These are phyloP conservation scores for Tenodera sinensis DNA, from an alignment of 2,888 invertebrate species.

Conservation along the genomic window DNA sequence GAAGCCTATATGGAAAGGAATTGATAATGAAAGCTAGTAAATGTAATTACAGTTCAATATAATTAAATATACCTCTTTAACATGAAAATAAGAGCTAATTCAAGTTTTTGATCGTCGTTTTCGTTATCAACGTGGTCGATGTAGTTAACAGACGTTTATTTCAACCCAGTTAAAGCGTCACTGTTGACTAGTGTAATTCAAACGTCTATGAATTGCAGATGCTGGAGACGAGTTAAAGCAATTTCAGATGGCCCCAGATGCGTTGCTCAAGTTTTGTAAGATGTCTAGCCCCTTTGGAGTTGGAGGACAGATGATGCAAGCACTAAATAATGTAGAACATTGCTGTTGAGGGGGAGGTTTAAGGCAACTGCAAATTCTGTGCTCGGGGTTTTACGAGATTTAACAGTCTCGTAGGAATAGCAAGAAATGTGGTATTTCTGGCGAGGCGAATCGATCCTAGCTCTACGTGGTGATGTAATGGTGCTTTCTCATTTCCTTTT, in stretches of 20 bases:
- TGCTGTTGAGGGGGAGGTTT: background rate
- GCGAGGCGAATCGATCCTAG: background rate
- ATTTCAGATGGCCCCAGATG: background rate
- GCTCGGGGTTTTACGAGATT: background rate
- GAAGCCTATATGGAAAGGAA: too few relatives aligned
- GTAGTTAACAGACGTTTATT: rapidly evolving
- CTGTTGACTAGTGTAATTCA: too few relatives aligned
- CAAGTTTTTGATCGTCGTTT: too few relatives aligned
- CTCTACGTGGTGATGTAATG: background rate
- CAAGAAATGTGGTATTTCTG: background rate
- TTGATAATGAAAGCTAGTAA: too few relatives aligned
- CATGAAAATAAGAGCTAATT: too few relatives aligned
- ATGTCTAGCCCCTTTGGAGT: background rate
- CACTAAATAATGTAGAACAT: background rate
- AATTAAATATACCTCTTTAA: too few relatives aligned
- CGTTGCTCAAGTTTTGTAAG: background rate
- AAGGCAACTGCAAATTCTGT: background rate
- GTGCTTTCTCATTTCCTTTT: background rate
- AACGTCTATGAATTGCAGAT: background rate
- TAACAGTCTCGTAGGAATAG: background rate
- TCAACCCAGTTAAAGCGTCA: too few relatives aligned
- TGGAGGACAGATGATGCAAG: background rate
- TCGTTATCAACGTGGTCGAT: too few relatives aligned
- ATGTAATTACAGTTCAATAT: too few relatives aligned
- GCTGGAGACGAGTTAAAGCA: background rate